These are phyloP conservation scores for Cecropterus lyciades DNA, from an alignment of 1,140 invertebrate genomes.

Conservation along the genomic window DNA sequence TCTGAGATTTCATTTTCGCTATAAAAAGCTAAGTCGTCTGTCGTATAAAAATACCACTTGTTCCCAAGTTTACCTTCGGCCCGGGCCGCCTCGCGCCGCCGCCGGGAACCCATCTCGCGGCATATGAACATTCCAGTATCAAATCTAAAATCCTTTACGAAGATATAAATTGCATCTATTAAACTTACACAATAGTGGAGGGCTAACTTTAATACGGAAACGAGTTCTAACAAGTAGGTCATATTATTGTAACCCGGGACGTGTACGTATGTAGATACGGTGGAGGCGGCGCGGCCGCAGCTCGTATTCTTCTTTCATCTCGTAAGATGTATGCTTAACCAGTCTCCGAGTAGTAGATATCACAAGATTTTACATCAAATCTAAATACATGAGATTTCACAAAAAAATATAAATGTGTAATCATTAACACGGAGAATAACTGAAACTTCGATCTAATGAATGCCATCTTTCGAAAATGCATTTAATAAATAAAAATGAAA, in stretches of 20 bases:
- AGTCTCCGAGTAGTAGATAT: constrained; percentile 6
- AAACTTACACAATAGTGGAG: constrained; percentile 6
- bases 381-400: constrained; percentile 3
- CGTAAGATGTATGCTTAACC: too few species aligned
- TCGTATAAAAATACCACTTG: constrained; percentile 14
- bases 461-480: not conserved
- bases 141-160: constrained; percentile 26
- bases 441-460: not conserved
- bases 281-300: too few species aligned
- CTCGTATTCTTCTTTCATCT: too few species aligned
- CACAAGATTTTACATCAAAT: constrained; percentile 28
- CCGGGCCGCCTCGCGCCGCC: too few species aligned
- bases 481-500: not conserved
- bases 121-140: constrained; percentile 22
- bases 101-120: too few species aligned
- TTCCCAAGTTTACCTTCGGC: not conserved
- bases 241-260: too few species aligned
- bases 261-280: too few species aligned
- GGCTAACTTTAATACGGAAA: constrained; percentile 5
- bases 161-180: constrained; percentile 6
- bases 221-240: too few species aligned
- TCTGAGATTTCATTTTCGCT: not conserved
- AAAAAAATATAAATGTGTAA: not conserved
- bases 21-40: not conserved
- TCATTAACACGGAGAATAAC: not conserved